These are phyloP conservation scores for Drosophila macrospina DNA, from an alignment of 2,888 invertebrate genomes.

Conservation along the genomic window DNA sequence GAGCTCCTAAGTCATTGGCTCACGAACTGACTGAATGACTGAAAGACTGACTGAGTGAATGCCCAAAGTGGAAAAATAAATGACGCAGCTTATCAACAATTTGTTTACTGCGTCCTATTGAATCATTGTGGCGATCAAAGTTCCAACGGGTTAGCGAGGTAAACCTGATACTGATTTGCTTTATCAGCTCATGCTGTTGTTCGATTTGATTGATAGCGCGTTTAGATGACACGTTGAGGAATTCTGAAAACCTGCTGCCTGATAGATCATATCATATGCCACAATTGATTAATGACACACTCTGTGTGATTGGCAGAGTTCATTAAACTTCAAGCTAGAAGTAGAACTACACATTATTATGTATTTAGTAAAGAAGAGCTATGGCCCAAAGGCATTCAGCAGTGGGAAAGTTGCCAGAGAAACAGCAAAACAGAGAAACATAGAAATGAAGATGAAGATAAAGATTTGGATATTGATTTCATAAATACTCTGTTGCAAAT, in stretches of 20 bases:
- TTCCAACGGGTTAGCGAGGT: slow-evolving; percentile 2
- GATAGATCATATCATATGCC: slow-evolving; percentile 12
- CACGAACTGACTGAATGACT: slow-evolving; percentile 10
- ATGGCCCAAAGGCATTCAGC: background rate
- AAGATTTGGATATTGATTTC: slow-evolving; percentile 19
- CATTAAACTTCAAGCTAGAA: slow-evolving; percentile 35
- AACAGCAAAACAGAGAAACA: too few relatives aligned
- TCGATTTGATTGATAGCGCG: slow-evolving; percentile 14
- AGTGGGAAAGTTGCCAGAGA: slow-evolving; percentile 4
- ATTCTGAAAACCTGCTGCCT: slow-evolving; percentile 3
- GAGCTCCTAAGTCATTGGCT: slow-evolving; percentile 15
- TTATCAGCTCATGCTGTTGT: slow-evolving; percentile 26
- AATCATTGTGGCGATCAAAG: slow-evolving; percentile 24
- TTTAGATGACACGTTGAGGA: slow-evolving; percentile 10
- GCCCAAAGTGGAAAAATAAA: slow-evolving; percentile 4
- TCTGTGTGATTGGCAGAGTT: slow-evolving; percentile 12
- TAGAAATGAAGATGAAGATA: too few relatives aligned
- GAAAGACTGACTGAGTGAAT: slow-evolving; percentile 1
- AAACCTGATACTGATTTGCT: slow-evolving; percentile 7
- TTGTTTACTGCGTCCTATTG: slow-evolving; percentile 17
- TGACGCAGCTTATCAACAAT: slow-evolving; percentile 32
- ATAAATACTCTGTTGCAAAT: slow-evolving; percentile 21
- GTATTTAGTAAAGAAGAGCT: background rate
- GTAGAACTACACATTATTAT: background rate
- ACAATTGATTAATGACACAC: slow-evolving; percentile 41